Percentiles rank a stretch among this genome's conserved stretches.
These are phyloP conservation scores for Phoebastria nigripes DNA, from an alignment of 2,797 vertebrate species.

Conservation along the genomic window DNA sequence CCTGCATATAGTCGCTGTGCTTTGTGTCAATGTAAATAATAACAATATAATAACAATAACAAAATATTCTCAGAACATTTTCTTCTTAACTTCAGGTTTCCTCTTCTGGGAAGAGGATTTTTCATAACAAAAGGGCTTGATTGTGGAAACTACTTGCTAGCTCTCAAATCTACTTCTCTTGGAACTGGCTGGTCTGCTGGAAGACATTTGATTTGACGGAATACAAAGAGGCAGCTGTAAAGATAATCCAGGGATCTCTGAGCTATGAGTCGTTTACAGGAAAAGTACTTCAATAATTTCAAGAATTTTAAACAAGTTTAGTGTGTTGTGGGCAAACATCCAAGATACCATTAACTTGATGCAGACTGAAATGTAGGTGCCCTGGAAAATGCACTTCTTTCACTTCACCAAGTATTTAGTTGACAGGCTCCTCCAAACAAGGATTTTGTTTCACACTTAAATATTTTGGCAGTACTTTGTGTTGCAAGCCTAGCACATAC, in stretches of 20 bases:
- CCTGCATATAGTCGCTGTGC: not conserved
- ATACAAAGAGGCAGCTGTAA: not conserved
- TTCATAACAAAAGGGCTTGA: not conserved
- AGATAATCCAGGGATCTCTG: conserved; percentile 12
- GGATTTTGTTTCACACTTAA: conserved; percentile 10
- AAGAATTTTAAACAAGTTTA: conserved; percentile 53
- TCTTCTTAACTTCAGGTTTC: not conserved
- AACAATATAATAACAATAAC: not conserved
- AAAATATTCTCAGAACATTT: not conserved
- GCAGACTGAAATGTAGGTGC: not conserved
- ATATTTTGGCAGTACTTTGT: conserved; percentile 1
- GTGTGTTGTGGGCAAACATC: not conserved
- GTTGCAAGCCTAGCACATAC: not conserved
- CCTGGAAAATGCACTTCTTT: conserved; percentile 20
- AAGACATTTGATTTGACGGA: not conserved
- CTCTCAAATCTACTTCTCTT: not conserved
- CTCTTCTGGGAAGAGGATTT: not conserved
- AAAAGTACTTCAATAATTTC: conserved; percentile 16
- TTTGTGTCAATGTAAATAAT: not conserved
- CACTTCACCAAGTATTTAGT: not conserved
- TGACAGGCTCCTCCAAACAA: conserved; percentile 16
- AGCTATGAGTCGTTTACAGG: not conserved
- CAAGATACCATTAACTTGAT: conserved; percentile 7
- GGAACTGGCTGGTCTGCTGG: not conserved
- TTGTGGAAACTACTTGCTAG: not conserved